Percentiles rank a stretch among this genome's conserved stretches.
Evolutionary conservation across 1,140 invertebrate species (phyloP).

Genomic region (Potamilus streckersoni): DNA sequence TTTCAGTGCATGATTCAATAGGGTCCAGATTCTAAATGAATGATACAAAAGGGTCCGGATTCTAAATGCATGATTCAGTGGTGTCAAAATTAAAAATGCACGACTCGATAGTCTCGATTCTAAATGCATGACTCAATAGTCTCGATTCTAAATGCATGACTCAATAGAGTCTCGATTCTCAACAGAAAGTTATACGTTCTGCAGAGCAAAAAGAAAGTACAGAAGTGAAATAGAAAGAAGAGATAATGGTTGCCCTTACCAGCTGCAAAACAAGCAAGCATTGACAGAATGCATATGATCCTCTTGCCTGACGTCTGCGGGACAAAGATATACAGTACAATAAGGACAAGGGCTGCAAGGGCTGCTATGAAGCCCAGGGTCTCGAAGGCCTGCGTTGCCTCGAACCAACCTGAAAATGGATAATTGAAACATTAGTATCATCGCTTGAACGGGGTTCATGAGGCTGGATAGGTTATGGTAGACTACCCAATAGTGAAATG

Average conservation of each 20-base stretch:
- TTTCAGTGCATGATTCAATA: no score
- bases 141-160: no score
- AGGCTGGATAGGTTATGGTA: not conserved
- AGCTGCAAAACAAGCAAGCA: slow-evolving; percentile 30
- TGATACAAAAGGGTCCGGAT: no score
- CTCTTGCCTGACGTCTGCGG: slow-evolving; percentile 26
- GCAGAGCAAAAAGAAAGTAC: no score
- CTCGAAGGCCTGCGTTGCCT: slow-evolving; percentile 39
- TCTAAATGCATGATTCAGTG: no score
- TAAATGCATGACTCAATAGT: no score
- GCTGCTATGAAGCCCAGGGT: slow-evolving; percentile 39
- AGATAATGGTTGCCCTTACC: slow-evolving; percentile 16
- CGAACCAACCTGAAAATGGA: slow-evolving; percentile 34
- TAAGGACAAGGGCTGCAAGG: slow-evolving; percentile 26
- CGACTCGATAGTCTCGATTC: no score
- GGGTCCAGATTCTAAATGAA: no score
- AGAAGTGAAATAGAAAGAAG: not conserved
- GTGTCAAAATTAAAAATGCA: no score
- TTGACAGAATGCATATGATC: slow-evolving; percentile 36
- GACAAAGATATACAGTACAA: slow-evolving; percentile 35
- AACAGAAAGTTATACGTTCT: no score
- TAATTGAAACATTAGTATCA: not conserved
- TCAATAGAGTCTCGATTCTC: no score
- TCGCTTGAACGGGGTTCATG: not conserved
- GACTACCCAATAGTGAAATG: not conserved